Evolutionary conservation across 2,797 vertebrate genomes (phyloP).

Genomic region (Prunella strophiata): DNA sequence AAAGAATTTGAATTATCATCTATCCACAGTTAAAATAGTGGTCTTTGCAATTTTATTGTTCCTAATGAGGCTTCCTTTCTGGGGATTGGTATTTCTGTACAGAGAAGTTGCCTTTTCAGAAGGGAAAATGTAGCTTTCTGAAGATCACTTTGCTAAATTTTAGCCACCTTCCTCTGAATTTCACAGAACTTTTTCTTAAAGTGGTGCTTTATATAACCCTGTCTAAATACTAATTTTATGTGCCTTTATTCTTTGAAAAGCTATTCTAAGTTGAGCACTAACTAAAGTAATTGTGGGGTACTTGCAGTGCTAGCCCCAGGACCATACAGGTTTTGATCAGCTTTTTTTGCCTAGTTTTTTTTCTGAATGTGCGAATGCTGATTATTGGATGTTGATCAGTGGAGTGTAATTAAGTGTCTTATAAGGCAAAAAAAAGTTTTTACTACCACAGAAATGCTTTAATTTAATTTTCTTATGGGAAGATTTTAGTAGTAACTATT

Average conservation of each 20-base stretch:
- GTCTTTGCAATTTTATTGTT: background rate
- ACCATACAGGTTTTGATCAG: background rate
- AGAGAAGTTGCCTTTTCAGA: background rate
- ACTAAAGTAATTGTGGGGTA: background rate
- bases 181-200: background rate
- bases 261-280: background rate
- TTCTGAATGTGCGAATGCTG: background rate
- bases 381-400: background rate
- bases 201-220: background rate
- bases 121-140: background rate
- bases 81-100: background rate
- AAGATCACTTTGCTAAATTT: background rate
- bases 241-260: background rate
- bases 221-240: background rate
- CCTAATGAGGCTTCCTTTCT: background rate
- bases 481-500: background rate
- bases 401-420: background rate
- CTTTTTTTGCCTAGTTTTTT: background rate
- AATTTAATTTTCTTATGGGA: background rate
- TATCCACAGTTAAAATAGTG: background rate
- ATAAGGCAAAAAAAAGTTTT: background rate
- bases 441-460: background rate
- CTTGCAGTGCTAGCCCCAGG: background rate
- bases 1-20: background rate
- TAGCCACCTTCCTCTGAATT: background rate